Evolutionary conservation across 2,113 vertebrate species (phyloP).

Genomic region (Paedocypris sp.): DNA sequence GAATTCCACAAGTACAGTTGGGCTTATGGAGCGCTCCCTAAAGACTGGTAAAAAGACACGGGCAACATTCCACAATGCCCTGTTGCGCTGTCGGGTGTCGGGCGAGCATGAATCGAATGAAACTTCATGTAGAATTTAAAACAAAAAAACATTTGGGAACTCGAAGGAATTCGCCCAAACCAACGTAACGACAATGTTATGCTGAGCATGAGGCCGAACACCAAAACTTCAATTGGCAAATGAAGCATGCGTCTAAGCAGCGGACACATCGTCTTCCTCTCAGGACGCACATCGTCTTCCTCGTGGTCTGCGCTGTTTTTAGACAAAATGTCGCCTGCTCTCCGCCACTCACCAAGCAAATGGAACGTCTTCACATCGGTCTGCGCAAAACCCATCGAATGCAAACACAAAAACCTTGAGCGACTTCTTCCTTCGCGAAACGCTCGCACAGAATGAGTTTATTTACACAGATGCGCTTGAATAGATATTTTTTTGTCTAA

Average conservation of each 20-base stretch:
- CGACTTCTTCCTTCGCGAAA: not conserved
- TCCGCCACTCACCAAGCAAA: no score
- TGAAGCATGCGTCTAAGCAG: not conserved
- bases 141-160: not conserved
- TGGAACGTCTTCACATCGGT: no score
- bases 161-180: conserved; percentile 1
- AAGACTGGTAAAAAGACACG: conserved; percentile 9
- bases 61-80: conserved; percentile 23
- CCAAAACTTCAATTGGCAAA: conserved; percentile 14
- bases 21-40: conserved; percentile 49
- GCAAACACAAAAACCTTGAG: no score
- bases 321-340: no score
- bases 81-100: conserved; percentile 11
- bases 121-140: conserved; percentile 4
- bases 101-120: conserved; percentile 11
- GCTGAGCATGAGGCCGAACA: not conserved
- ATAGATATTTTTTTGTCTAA: conserved; percentile 24
- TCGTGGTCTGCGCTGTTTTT: no score
- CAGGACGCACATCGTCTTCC: no score
- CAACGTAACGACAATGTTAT: conserved; percentile 10
- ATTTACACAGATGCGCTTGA: conserved; percentile 25
- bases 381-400: no score
- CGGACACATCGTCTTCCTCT: not conserved
- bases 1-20: conserved; percentile 61
- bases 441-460: conserved; percentile 13